phyloP scores from a whole-genome alignment of 2,888 invertebrate species.

The Helicoverpa assulta region DNA sequence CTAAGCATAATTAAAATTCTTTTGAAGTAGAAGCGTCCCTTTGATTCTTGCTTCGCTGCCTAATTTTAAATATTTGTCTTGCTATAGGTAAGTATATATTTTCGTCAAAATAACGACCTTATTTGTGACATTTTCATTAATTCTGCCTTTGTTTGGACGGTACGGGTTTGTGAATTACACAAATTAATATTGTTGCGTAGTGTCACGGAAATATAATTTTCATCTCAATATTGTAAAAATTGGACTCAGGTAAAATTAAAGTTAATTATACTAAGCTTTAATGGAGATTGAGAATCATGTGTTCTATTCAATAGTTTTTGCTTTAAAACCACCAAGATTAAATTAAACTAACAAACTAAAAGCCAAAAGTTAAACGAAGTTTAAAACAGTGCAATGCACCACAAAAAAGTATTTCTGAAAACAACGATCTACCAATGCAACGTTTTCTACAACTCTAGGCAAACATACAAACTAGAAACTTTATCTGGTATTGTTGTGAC shows the following conservation, averaged over 20 bases:
- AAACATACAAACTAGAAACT: neutral
- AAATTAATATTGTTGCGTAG: neutral
- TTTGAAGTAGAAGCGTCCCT: slow-evolving; percentile 1
- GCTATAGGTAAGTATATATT: slow-evolving; percentile 1
- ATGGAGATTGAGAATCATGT: no score
- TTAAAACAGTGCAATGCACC: slow-evolving; percentile 27
- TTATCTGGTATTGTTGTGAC: slow-evolving; percentile 4
- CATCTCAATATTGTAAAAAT: no score
- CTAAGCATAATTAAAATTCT: slow-evolving; percentile 38
- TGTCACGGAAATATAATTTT: neutral
- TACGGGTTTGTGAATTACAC: neutral
- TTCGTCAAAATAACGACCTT: slow-evolving; percentile 5
- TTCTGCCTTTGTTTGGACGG: neutral
- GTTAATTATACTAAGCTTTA: no score
- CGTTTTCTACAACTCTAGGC: slow-evolving; percentile 3
- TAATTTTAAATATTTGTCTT: slow-evolving; percentile 19
- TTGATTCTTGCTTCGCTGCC: slow-evolving; percentile 14
- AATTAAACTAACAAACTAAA: no score
- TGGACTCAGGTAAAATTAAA: no score
- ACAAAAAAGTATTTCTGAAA: slow-evolving; percentile 40
- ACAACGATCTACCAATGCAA: slow-evolving; percentile 38
- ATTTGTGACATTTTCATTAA: slow-evolving; percentile 16
- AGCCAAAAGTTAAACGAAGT: slow-evolving; percentile 9
- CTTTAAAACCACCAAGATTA: no score
- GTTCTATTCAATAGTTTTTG: no score